A percentile compares a stretch with the other conserved stretches of the same genome.
phyloP scores from a whole-genome alignment of 2,797 vertebrate genomes.

The Pangasius larnaudii region DNA sequence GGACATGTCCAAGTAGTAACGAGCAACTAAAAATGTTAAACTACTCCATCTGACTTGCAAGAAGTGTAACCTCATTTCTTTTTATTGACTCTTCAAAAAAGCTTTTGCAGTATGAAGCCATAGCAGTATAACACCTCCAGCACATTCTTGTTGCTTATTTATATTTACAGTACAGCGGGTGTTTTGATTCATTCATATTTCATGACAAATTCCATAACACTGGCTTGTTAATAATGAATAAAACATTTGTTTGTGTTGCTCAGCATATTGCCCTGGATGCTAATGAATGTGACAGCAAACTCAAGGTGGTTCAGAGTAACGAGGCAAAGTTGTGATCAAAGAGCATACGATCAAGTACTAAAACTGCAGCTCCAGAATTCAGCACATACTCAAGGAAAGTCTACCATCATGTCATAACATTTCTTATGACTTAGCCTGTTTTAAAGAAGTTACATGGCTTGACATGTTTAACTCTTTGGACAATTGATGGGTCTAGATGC shows the following conservation, averaged over 20 bases:
- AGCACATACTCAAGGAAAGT: background rate
- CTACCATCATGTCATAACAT: background rate
- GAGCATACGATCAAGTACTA: background rate
- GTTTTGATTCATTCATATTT: slow-evolving; percentile 56
- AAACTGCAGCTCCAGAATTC: slow-evolving; percentile 1
- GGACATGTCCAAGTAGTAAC: background rate
- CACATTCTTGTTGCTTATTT: slow-evolving; percentile 6
- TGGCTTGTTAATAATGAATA: slow-evolving; percentile 68
- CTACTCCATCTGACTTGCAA: background rate
- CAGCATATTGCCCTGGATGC: slow-evolving; percentile 62
- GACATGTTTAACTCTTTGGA: background rate
- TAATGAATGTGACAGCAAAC: slow-evolving; percentile 65
- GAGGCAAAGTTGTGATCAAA: slow-evolving; percentile 12
- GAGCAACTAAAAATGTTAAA: background rate
- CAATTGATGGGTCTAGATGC: background rate
- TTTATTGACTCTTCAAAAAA: background rate
- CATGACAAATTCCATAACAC: slow-evolving; percentile 52
- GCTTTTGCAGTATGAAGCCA: background rate
- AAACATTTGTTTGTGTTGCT: slow-evolving; percentile 74
- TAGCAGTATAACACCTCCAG: slow-evolving; percentile 6
- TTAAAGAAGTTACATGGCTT: background rate
- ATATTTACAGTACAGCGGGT: slow-evolving; percentile 50
- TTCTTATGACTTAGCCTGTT: background rate
- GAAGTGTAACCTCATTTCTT: background rate
- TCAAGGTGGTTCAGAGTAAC: slow-evolving; percentile 47